A percentile compares a stretch with the other conserved stretches of the same genome.
Conservation (phyloP, 2,797 vertebrate species). For the Protosalanx chinensis region DNA sequence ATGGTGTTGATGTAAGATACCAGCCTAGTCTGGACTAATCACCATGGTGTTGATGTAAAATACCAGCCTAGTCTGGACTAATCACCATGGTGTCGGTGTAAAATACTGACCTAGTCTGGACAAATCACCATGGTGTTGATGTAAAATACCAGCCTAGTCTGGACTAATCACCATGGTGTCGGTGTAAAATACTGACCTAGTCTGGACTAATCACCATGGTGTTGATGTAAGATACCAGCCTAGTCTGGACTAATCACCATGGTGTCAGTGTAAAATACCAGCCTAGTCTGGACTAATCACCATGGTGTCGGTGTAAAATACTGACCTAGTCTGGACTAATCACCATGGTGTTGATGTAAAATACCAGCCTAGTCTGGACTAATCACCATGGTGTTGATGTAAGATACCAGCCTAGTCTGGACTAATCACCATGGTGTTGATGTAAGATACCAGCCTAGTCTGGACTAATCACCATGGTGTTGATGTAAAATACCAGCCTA, state of each 20-base stretch:
- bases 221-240: constrained; percentile 65
- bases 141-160: constrained; percentile 59
- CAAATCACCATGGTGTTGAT: constrained; percentile 67
- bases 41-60: constrained; percentile 65
- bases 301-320: constrained; percentile 46
- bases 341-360: no score
- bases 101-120: constrained; percentile 56
- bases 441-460: constrained; percentile 60
- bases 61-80: constrained; percentile 56
- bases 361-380: constrained; percentile 55
- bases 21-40: constrained; percentile 57
- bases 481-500: constrained; percentile 62
- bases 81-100: constrained; percentile 67
- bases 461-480: constrained; percentile 65
- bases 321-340: no score
- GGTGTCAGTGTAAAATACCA: no score
- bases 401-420: constrained; percentile 57
- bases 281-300: constrained; percentile 57
- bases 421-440: constrained; percentile 67
- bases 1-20: constrained; percentile 66
- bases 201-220: constrained; percentile 59
- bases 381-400: constrained; percentile 68
- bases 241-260: constrained; percentile 56
- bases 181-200: constrained; percentile 61
- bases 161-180: constrained; percentile 66